Evolutionary conservation across 2,888 invertebrate species (phyloP), one percentile per base, ranked within the genome.

Genomic region (Pogonocherus hispidulus): DNA sequence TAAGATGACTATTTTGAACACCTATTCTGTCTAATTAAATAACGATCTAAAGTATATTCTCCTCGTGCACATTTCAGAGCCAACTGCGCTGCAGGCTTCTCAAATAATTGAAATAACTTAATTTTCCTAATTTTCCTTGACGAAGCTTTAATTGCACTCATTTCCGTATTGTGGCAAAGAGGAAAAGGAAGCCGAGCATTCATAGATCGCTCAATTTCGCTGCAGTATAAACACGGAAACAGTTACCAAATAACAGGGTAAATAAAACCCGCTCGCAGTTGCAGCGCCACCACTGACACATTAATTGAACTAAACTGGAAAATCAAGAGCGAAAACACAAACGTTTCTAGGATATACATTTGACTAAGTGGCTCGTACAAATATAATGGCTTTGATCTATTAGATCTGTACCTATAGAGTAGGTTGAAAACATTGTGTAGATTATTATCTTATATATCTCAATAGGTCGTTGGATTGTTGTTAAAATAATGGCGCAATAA

Each of bases 331-430:
- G 14, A 44, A 14, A n/a, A 14, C 44, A 44, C 6, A 44, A 44
- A 44, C 44, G 8, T 8, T 44, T 14, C n/a, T n/a, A 6, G 18
- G 6, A 44, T 44, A 2, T 5, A 16, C 18, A 44, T 11, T 44
- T 44, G 18, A 44, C 44, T 44, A 44, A 14, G 4, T 8, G 41
- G 44, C n/a, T 14, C n/a, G 16, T 16, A 44, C 14, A 18, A 18
- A 44, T 44, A n/a, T 44, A 6, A 44, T 5, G 11, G 44, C 44
- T 44, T 44, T 44, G 44, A 44, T 44, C 44, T 44, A n/a, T 44
- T 3, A 44, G 6, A n/a, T n/a, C n/a, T n/a, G n/a, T n/a, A n/a
- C n/a, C n/a, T n/a, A n/a, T n/a, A n/a, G n/a, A n/a, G n/a, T n/a
- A n/a, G n/a, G n/a, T n/a, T n/a, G n/a, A n/a, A n/a, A n/a, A n/a